phyloP scores from a whole-genome alignment of 2,888 invertebrate species.

The Heliothis peltigera region DNA sequence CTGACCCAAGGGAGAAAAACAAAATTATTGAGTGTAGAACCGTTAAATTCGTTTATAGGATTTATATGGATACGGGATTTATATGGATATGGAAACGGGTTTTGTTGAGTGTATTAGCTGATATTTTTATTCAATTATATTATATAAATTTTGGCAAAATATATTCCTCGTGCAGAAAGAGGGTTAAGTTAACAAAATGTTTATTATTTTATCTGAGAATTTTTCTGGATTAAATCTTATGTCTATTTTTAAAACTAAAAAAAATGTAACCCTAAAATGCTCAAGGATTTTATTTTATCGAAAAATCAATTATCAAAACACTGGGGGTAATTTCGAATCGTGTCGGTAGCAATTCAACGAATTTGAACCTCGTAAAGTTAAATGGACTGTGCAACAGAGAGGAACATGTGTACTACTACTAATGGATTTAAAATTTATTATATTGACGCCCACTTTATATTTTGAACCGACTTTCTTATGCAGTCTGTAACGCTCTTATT shows the following conservation, averaged over 20 bases:
- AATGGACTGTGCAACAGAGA: conserved; percentile 84
- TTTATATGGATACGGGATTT: conserved; percentile 79
- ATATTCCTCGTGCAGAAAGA: background rate
- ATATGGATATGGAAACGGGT: conserved; percentile 72
- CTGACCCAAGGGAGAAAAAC: conserved; percentile 81
- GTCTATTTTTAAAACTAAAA: background rate
- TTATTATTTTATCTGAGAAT: too few species aligned
- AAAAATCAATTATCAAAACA: conserved; percentile 56
- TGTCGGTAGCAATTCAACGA: conserved; percentile 84
- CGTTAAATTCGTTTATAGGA: conserved; percentile 81
- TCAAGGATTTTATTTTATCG: conserved; percentile 5
- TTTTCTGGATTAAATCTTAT: too few species aligned
- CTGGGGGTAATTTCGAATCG: conserved; percentile 71
- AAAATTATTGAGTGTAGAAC: conserved; percentile 81
- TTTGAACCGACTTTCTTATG: conserved; percentile 20
- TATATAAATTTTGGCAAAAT: conserved; percentile 3
- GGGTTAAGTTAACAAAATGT: conserved; percentile 9
- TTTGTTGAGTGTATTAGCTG: conserved; percentile 67
- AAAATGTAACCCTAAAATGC: conserved; percentile 4
- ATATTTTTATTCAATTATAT: conserved; percentile 40
- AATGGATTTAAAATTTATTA: conserved; percentile 90
- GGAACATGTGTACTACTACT: conserved; percentile 88
- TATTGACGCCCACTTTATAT: conserved; percentile 81
- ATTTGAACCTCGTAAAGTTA: conserved; percentile 89
- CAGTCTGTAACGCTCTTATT: conserved; percentile 33